Evolutionary conservation across 37 sponge, comb jelly and placozoan species (phyloP), one percentile per base, ranked within the genome.

Genomic region (Corticium candelabrum): DNA sequence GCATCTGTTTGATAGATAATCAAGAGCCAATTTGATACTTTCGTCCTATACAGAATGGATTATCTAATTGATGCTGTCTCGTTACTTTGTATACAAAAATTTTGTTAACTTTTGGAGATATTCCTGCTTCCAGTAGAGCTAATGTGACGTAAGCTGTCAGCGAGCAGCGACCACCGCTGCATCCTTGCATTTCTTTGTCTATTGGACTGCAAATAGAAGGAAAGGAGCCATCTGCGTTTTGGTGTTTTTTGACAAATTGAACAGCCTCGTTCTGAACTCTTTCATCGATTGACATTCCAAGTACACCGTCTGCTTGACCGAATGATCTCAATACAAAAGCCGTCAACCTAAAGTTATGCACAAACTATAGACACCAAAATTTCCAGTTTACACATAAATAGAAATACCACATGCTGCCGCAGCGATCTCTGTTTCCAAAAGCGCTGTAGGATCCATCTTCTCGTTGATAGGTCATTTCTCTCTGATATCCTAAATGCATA

Each of bases 371-470:
- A n/a, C n/a, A n/a, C n/a, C n/a, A n/a, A n/a, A n/a, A n/a, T n/a
- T n/a, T n/a, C n/a, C n/a, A n/a, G n/a, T n/a, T n/a, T n/a, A n/a
- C n/a, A n/a, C n/a, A n/a, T n/a, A n/a, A n/a, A n/a, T n/a, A n/a
- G n/a, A n/a, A n/a, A 27, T 50, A 35, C 77, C 77, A 76, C 77
- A 76, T 5, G 77, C 77, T 76, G n/a, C 77, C 77, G 41, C 62
- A 21, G 5, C 21, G 41, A 76, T 76, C 77, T 7, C 77, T 7
- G 5, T 76, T 39, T 5, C 77, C 77, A 68, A 76, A 76, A 5
- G 77, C 77, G 40, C 77, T 76, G 77, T 36, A 76, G n/a, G 77
- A 76, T 4, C 77, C 57, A 57, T 40, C 77, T 7, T 5, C 67
- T 4, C 62, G 41, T 15, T 21, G 41, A 35, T 67, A 76, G 68